These are phyloP conservation scores for Sesamia nonagrioides DNA, from an alignment of 1,140 invertebrate genomes.

Conservation along the genomic window DNA sequence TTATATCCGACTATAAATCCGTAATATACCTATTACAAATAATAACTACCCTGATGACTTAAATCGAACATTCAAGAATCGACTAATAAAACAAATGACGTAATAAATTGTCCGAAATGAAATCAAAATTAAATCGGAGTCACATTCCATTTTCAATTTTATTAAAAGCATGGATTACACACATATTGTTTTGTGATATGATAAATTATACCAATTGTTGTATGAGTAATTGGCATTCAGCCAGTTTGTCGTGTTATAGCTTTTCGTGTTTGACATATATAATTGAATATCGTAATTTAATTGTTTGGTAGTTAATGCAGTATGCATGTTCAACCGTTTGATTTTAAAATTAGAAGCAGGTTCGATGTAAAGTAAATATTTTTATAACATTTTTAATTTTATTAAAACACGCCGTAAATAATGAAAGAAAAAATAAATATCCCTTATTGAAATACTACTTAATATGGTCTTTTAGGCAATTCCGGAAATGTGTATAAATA, in stretches of 20 bases:
- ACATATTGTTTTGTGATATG: neutral
- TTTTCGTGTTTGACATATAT: constrained; percentile 5
- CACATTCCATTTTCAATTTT: neutral
- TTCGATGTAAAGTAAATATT: too few relatives aligned
- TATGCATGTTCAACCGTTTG: neutral
- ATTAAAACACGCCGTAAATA: too few relatives aligned
- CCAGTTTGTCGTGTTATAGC: neutral
- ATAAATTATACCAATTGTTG: neutral
- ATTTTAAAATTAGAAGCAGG: neutral
- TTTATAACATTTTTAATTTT: too few relatives aligned
- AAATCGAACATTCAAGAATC: neutral
- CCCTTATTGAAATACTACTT: neutral
- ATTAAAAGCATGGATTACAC: neutral
- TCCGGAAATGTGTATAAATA: too few relatives aligned
- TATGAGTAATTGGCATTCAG: neutral
- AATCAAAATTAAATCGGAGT: neutral
- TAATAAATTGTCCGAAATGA: neutral
- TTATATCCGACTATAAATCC: too few relatives aligned
- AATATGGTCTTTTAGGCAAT: too few relatives aligned
- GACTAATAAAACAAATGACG: neutral
- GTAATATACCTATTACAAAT: too few relatives aligned
- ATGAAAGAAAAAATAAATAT: too few relatives aligned
- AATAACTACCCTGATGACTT: neutral
- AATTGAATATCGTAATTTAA: constrained; percentile 5
- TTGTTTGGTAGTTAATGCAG: neutral